These are phyloP conservation scores for Thunnus albacares DNA, from an alignment of 2,797 vertebrate genomes.

Conservation along the genomic window DNA sequence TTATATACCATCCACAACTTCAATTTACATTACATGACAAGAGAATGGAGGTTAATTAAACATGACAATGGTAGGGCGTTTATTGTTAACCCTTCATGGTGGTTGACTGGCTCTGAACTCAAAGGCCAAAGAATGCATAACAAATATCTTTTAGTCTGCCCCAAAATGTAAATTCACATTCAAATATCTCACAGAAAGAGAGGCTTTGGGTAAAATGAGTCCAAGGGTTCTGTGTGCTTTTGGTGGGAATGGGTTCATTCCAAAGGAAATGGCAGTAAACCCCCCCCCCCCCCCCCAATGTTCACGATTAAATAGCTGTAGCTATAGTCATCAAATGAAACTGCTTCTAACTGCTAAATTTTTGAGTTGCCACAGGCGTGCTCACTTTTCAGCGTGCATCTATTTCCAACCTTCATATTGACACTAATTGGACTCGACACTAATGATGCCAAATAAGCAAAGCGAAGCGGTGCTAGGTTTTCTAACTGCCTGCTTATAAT, in stretches of 20 bases:
- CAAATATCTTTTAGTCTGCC: conserved; percentile 35
- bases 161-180: conserved; percentile 58
- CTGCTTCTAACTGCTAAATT: conserved; percentile 40
- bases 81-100: conserved; percentile 73
- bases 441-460: conserved; percentile 79
- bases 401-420: conserved; percentile 67
- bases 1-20: conserved; percentile 71
- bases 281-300: too few relatives aligned
- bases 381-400: conserved; percentile 59
- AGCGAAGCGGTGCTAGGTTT: conserved; percentile 61
- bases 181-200: conserved; percentile 19
- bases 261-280: neutral
- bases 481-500: conserved; percentile 52
- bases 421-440: conserved; percentile 75
- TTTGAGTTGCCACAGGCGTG: conserved; percentile 55
- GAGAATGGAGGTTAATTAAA: conserved; percentile 82
- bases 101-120: conserved; percentile 63
- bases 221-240: neutral
- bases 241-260: neutral
- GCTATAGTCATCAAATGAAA: conserved; percentile 41
- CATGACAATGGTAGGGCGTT: conserved; percentile 75
- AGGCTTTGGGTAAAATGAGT: conserved; percentile 5
- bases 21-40: conserved; percentile 79
- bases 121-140: conserved; percentile 80
- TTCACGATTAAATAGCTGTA: conserved; percentile 11